Conservation (phyloP, 1,140 invertebrate species). For the Oppia nitens region DNA sequence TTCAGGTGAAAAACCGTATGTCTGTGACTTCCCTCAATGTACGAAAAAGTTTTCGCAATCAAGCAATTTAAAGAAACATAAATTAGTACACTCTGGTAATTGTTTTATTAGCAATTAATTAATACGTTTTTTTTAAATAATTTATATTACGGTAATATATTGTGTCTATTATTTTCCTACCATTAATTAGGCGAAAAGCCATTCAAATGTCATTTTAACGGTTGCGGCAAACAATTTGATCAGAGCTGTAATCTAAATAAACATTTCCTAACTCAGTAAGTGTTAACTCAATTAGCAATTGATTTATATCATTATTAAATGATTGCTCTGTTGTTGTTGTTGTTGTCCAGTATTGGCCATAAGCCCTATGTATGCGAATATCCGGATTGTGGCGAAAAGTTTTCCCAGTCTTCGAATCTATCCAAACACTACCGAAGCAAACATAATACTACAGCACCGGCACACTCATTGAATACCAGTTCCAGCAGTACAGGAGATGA, state of each 20-base stretch:
- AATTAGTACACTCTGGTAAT: conserved; percentile 25
- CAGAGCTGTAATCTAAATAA: conserved; percentile 10
- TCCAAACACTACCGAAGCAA: conserved; percentile 11
- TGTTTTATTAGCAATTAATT: conserved; percentile 12
- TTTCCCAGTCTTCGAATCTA: conserved; percentile 6
- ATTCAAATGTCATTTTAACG: conserved; percentile 2
- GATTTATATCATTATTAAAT: too few species aligned
- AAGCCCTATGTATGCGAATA: conserved; percentile 1
- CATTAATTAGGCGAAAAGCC: conserved; percentile 8
- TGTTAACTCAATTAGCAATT: too few species aligned
- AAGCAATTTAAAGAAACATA: conserved; percentile 27
- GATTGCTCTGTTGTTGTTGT: too few species aligned
- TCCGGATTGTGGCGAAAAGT: conserved; percentile 4
- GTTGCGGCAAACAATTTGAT: conserved; percentile 8
- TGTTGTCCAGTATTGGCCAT: conserved; percentile 8
- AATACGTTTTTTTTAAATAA: neutral
- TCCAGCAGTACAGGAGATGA: neutral
- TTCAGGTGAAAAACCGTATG: conserved; percentile 27
- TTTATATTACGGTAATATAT: neutral
- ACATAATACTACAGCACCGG: neutral
- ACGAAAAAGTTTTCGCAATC: conserved; percentile 25
- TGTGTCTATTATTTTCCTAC: neutral
- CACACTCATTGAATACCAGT: neutral
- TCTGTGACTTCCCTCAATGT: conserved; percentile 23
- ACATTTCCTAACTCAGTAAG: conserved; percentile 10